Conservation (phyloP, 92 coral and sea anemone species). For the Siderastrea radians region DNA sequence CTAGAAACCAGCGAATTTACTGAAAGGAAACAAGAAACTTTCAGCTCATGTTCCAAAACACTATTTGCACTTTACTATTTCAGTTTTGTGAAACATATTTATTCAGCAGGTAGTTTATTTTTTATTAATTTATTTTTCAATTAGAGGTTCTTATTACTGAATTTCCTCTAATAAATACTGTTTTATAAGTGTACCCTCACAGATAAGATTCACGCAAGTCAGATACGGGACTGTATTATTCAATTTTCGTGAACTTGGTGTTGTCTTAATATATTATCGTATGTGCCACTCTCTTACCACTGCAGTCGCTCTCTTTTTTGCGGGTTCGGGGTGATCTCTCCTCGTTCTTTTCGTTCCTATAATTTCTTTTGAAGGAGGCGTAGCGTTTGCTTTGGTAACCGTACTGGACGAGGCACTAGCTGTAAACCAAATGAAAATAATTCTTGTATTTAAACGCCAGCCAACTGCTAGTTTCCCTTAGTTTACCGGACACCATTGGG, state of each 20-base stretch:
- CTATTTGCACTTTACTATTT: background rate
- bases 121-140: background rate
- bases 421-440: background rate
- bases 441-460: background rate
- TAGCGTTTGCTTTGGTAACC: background rate
- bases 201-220: no score
- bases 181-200: no score
- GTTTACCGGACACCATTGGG: background rate
- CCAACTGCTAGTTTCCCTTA: background rate
- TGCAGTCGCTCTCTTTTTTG: background rate
- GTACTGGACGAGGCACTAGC: conserved; percentile 26
- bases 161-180: no score
- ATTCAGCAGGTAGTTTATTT: background rate
- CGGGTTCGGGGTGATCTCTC: conserved; percentile 1
- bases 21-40: background rate
- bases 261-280: background rate
- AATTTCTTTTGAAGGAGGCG: conserved; percentile 9
- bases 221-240: no score
- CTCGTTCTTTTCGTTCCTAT: background rate
- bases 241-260: no score
- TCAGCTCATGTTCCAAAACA: background rate
- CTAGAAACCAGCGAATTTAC: background rate
- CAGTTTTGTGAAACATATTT: background rate
- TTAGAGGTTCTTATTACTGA: background rate
- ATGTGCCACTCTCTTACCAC: background rate